These are phyloP conservation scores for Merodon equestris DNA, from an alignment of 2,888 invertebrate genomes.

Conservation along the genomic window DNA sequence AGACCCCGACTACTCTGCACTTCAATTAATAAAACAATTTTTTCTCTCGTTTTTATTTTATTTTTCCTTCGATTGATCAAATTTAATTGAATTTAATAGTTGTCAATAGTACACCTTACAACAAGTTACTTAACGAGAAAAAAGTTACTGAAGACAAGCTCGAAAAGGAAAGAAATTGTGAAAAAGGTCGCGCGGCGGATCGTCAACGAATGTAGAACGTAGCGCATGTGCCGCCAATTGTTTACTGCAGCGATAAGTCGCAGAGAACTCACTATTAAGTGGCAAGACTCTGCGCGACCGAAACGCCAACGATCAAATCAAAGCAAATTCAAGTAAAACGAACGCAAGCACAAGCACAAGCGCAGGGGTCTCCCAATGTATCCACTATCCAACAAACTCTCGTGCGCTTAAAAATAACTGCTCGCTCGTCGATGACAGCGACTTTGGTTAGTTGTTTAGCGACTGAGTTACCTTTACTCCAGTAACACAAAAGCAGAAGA, in stretches of 20 bases:
- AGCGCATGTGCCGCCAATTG: slow-evolving; percentile 72
- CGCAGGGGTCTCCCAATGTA: slow-evolving; percentile 45
- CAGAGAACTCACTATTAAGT: slow-evolving; percentile 72
- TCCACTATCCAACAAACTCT: slow-evolving; percentile 49
- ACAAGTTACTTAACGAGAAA: slow-evolving; percentile 43
- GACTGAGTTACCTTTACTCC: slow-evolving; percentile 47
- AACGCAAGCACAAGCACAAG: slow-evolving; percentile 40
- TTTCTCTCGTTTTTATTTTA: slow-evolving; percentile 38
- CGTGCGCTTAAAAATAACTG: slow-evolving; percentile 36
- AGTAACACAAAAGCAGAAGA: slow-evolving; percentile 53
- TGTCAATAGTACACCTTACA: slow-evolving; percentile 31
- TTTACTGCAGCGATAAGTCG: slow-evolving; percentile 72
- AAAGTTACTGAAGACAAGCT: neutral
- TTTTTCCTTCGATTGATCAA: slow-evolving; percentile 42
- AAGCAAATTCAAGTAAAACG: slow-evolving; percentile 15
- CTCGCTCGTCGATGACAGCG: slow-evolving; percentile 33
- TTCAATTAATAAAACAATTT: slow-evolving; percentile 4
- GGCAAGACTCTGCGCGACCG: slow-evolving; percentile 48
- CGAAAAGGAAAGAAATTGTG: slow-evolving; percentile 21
- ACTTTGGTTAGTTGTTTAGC: slow-evolving; percentile 45
- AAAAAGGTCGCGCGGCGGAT: slow-evolving; percentile 50
- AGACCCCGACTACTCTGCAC: no score
- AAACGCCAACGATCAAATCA: slow-evolving; percentile 12
- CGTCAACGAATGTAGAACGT: slow-evolving; percentile 69
- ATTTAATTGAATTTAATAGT: slow-evolving; percentile 37